These are phyloP conservation scores for Drosophila fungiperda DNA, from an alignment of 2,888 invertebrate genomes.

Conservation along the genomic window DNA sequence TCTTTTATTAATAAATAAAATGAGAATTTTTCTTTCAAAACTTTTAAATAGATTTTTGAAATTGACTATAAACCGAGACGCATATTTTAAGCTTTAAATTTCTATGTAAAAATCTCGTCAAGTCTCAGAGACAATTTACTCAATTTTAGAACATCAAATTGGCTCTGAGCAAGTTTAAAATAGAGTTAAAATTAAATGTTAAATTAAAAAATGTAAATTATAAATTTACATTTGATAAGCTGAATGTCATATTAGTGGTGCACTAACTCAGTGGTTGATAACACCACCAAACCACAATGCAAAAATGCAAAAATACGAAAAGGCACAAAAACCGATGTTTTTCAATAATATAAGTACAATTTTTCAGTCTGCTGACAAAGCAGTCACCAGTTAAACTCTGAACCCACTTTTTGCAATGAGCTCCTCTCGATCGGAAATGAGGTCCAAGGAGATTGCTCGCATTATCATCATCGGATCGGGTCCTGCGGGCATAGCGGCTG, in stretches of 20 bases:
- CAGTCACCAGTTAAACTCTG: constrained; percentile 15
- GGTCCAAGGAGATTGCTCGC: constrained; percentile 63
- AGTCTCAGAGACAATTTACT: background rate
- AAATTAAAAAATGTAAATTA: background rate
- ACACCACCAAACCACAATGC: constrained; percentile 21
- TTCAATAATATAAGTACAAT: constrained; percentile 16
- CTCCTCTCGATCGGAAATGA: constrained; percentile 12
- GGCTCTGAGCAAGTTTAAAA: background rate
- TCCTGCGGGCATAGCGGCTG: constrained; percentile 84
- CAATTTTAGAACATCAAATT: background rate
- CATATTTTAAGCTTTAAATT: background rate
- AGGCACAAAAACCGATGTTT: background rate
- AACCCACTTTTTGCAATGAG: constrained; percentile 23
- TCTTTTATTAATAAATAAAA: background rate
- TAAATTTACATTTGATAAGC: background rate
- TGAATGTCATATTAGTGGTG: constrained; percentile 1
- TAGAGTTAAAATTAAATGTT: background rate
- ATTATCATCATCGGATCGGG: constrained; percentile 84
- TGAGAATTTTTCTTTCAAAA: background rate
- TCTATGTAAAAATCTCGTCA: background rate
- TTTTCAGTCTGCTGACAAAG: background rate
- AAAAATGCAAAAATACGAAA: background rate
- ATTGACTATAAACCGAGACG: background rate
- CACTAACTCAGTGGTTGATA: constrained; percentile 19
- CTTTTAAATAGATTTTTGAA: background rate